A percentile compares a stretch with the other conserved stretches of the same genome.
Conservation (phyloP, 2,888 invertebrate genomes). For the Mycogona germanica region DNA sequence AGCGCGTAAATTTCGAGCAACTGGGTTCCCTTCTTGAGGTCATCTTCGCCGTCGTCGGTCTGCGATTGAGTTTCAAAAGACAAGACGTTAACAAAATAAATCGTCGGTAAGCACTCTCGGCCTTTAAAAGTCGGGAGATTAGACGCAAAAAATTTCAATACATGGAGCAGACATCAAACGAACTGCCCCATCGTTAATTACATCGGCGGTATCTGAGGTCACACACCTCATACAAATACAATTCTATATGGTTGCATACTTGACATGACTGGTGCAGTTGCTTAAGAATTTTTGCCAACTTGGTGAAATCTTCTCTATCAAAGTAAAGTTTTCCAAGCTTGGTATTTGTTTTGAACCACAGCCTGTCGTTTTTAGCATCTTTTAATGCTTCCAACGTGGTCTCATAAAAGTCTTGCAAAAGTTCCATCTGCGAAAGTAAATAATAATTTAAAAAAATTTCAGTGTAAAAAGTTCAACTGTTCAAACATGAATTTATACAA, state of each 20-base stretch:
- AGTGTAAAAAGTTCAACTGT: constrained; percentile 4
- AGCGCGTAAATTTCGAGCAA: constrained; percentile 95
- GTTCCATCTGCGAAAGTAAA: constrained; percentile 62
- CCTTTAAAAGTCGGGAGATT: too few relatives aligned
- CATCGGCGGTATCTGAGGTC: too few relatives aligned
- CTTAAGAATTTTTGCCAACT: constrained; percentile 90
- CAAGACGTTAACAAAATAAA: too few relatives aligned
- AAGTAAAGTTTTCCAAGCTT: constrained; percentile 97
- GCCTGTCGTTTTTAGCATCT: constrained; percentile 96
- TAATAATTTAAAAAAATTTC: constrained; percentile 9
- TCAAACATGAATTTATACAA: not conserved
- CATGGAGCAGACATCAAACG: too few relatives aligned
- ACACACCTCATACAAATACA: not conserved
- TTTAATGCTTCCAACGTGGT: constrained; percentile 86
- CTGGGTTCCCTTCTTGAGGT: constrained; percentile 95
- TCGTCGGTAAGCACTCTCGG: too few relatives aligned
- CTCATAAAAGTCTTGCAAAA: constrained; percentile 96
- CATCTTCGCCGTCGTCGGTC: constrained; percentile 97
- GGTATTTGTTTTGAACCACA: constrained; percentile 99
- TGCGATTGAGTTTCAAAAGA: constrained; percentile 30
- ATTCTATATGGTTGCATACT: constrained; percentile 38
- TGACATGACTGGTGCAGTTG: constrained; percentile 96
- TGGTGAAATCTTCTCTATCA: constrained; percentile 81
- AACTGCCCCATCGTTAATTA: too few relatives aligned
- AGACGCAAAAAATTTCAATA: too few relatives aligned